These are phyloP conservation scores for Lepilemur septentrionalis DNA, from an alignment of 2,797 vertebrate genomes.

Conservation along the genomic window DNA sequence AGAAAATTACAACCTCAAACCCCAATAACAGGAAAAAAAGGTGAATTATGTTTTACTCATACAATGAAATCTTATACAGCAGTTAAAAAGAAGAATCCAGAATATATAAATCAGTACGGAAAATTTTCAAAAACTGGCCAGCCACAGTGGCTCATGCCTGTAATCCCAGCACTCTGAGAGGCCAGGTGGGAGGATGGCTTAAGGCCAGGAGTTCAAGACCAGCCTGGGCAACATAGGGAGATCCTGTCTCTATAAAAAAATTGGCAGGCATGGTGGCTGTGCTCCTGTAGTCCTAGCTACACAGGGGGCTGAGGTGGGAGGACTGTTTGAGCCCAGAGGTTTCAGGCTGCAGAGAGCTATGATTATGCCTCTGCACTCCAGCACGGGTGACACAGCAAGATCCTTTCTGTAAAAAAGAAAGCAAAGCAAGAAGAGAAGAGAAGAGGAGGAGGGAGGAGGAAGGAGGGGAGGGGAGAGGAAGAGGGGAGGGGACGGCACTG, in stretches of 20 bases:
- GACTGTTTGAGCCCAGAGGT: not conserved
- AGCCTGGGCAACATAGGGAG: not conserved
- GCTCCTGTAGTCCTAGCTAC: not conserved
- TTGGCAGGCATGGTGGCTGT: not conserved
- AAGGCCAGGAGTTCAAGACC: not conserved
- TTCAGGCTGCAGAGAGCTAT: not conserved
- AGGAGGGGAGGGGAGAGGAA: accelerated
- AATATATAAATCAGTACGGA: not conserved
- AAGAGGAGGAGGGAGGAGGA: accelerated
- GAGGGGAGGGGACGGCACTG: accelerated
- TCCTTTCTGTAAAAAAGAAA: not conserved
- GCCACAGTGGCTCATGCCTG: not conserved
- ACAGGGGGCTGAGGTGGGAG: not conserved
- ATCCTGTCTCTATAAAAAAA: not conserved
- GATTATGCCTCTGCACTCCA: not conserved
- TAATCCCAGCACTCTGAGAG: not conserved
- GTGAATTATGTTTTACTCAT: not conserved
- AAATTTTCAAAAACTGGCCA: not conserved
- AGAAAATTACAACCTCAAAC: not conserved
- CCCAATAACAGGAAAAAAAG: not conserved
- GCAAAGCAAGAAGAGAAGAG: too few species aligned
- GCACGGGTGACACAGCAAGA: not conserved
- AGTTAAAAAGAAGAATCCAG: not conserved
- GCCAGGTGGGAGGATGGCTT: not conserved
- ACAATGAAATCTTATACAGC: not conserved